Conservation (phyloP, 2,888 invertebrate species). For the Helleia helle region DNA sequence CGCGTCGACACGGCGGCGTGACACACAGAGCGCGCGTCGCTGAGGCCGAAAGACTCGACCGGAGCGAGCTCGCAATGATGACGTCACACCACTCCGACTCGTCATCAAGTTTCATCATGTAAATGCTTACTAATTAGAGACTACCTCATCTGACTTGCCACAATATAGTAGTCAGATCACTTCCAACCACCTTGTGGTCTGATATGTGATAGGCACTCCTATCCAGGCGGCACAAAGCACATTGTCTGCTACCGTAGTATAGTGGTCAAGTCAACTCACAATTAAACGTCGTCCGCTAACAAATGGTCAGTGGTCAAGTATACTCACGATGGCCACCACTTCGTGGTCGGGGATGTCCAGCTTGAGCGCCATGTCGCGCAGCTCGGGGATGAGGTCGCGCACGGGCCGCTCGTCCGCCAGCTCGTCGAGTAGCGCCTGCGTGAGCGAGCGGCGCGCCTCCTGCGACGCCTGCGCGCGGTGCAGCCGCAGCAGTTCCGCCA, state of each 20-base stretch:
- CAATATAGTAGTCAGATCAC: too few relatives aligned
- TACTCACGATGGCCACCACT: constrained; percentile 86
- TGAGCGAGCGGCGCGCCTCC: constrained; percentile 64
- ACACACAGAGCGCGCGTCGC: constrained; percentile 25
- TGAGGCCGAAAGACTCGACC: constrained; percentile 45
- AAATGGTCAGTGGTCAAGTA: neutral
- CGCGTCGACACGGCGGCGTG: constrained; percentile 45
- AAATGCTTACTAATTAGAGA: too few relatives aligned
- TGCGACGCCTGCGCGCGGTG: constrained; percentile 87
- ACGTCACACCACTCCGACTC: constrained; percentile 51
- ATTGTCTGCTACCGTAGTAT: too few relatives aligned
- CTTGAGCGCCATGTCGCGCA: constrained; percentile 88
- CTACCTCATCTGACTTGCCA: too few relatives aligned
- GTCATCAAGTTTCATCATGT: constrained; percentile 71
- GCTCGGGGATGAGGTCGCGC: constrained; percentile 88
- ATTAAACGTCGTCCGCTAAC: too few relatives aligned
- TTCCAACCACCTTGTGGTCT: too few relatives aligned
- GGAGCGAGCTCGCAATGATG: constrained; percentile 25
- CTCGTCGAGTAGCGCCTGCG: constrained; percentile 85
- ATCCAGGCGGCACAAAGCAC: too few relatives aligned
- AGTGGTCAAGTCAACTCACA: too few relatives aligned
- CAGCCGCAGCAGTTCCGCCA: constrained; percentile 85
- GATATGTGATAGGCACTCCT: too few relatives aligned
- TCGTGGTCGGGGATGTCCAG: constrained; percentile 93
- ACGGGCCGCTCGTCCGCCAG: constrained; percentile 89